Evolutionary conservation across 2,113 vertebrate species (phyloP).

Genomic region (Protobothrops mucrosquamatus): DNA sequence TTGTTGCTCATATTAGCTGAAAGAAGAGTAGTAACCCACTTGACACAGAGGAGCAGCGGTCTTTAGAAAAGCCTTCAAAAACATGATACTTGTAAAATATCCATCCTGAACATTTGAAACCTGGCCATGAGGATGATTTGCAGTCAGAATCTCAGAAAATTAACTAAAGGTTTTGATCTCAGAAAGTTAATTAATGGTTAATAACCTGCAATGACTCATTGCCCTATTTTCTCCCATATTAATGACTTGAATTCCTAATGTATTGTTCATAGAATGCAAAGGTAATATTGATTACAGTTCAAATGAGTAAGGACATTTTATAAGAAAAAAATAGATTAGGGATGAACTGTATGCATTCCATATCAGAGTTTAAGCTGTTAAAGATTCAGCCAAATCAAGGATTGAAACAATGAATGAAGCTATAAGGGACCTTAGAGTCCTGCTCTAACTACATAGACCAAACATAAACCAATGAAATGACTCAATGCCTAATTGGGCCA

Average conservation of each 20-base stretch:
- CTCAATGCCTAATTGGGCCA: not conserved
- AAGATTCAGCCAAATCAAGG: not conserved
- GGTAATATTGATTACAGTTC: not conserved
- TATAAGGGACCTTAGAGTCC: not conserved
- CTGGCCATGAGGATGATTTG: not conserved
- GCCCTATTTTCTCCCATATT: not conserved
- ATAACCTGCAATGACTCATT: not conserved
- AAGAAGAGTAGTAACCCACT: not conserved
- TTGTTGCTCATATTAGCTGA: constrained; percentile 4
- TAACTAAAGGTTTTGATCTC: not conserved
- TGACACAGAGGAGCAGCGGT: too few relatives aligned
- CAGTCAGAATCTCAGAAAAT: not conserved
- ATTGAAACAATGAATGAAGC: not conserved
- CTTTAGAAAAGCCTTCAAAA: not conserved
- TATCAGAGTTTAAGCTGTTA: not conserved
- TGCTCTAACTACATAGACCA: not conserved
- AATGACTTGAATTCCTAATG: not conserved
- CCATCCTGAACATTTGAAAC: not conserved
- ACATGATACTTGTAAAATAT: not conserved
- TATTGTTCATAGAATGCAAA: not conserved
- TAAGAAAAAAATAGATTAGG: not conserved
- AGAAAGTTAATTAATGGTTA: not conserved
- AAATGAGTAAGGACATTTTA: not conserved
- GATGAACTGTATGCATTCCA: not conserved
- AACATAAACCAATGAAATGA: not conserved